Evolutionary conservation across 2,797 vertebrate genomes (phyloP), one percentile per base, ranked within the genome.

Genomic region (Lithobates sylvaticus): DNA sequence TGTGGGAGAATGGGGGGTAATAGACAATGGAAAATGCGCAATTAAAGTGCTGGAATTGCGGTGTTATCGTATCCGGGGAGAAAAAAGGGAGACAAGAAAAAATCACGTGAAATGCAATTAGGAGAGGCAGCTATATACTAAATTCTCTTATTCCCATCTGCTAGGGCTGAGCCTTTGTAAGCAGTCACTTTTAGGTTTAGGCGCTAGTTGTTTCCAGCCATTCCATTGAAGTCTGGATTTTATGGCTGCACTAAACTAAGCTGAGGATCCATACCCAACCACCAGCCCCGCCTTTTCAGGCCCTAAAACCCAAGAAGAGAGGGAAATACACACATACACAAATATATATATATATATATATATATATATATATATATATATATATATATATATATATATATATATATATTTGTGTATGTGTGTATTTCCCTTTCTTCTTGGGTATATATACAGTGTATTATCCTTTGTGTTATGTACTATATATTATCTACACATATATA

Each of bases 141-240:
- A 76, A 69, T 68, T 44, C 42, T 68, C 39, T 3, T 34, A 5
- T 86, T 82, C 27, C 81, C 86, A 0, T 26, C 7, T 83, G 85
- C 84, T 58, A 0, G 64, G 21, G 1, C 3, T 42, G 0, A 3
- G 0, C 44, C 42, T 2, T 47, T 23, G 3, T 0, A 67, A 36
- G 61, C 5, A 67, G 54, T 68, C 36, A 71, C 42, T 9, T 29
- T 79, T 84, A 87, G 76, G 70, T 78, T 78, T 70, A 80, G 78
- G 79, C 18, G 69, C 27, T 72, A 72, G 71, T 0, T 88, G 88
- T 86, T 89, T 78, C 85, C 88, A 23, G 73, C 88, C 82, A 3
- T 71, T 88, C 88, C 18, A 87, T 90, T 80, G 77, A 82, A 86
- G 8, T 79, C 88, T 89, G 83, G 16, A 78, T 72, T 84, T 90